Conservation (phyloP, 2,797 vertebrate species). For the Neopelma chrysocephalum region DNA sequence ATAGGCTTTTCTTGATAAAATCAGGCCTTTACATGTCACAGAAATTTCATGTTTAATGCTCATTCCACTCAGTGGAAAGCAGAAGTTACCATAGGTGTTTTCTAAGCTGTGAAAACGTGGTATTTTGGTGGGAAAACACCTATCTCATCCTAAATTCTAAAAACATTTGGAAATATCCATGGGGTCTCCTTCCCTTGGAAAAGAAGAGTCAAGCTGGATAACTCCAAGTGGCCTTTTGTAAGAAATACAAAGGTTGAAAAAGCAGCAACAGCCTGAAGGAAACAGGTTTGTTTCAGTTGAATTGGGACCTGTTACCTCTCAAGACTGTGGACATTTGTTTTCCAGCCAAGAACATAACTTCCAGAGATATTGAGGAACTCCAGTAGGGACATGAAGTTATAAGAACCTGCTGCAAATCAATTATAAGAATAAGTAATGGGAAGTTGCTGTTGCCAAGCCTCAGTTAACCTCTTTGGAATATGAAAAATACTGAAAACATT, state of each 20-base stretch:
- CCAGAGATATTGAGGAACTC: neutral
- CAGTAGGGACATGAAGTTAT: neutral
- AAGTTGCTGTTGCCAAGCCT: neutral
- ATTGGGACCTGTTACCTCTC: neutral
- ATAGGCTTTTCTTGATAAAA: constrained; percentile 20
- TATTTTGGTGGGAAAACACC: neutral
- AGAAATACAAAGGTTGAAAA: neutral
- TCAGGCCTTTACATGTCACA: neutral
- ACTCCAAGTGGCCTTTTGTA: neutral
- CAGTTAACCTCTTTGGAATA: neutral
- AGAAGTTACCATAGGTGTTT: neutral
- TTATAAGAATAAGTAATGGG: neutral
- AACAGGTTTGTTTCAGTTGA: neutral
- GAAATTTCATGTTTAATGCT: neutral
- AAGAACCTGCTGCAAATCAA: neutral
- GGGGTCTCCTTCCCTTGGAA: neutral
- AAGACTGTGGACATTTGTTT: neutral
- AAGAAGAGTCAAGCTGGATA: neutral
- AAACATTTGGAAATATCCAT: neutral
- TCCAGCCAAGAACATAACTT: neutral
- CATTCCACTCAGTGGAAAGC: neutral
- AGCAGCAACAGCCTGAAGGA: neutral
- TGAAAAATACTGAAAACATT: neutral
- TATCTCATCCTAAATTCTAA: neutral
- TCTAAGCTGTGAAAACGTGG: neutral